Evolutionary conservation across 2,797 vertebrate species (phyloP), one percentile per base, ranked within the genome.

Genomic region (Sylvia borin): DNA sequence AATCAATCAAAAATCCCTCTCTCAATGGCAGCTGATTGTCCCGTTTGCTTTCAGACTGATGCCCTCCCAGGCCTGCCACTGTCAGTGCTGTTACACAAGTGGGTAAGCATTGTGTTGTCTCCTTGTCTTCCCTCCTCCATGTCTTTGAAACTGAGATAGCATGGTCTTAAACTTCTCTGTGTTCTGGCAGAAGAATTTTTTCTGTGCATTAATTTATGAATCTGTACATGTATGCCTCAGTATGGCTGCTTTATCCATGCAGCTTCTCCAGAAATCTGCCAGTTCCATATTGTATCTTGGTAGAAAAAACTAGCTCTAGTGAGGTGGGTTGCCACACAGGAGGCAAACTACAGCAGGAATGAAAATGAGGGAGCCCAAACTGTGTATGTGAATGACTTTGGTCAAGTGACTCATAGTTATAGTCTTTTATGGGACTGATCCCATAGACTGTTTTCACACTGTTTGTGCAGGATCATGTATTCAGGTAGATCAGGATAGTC

Each of bases 1-100:
- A 96, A 97, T 96, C 94, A 90, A 96, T 97, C 89, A 95, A 89
- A 93, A 96, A 75, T 47, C 65, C 75, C 65, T 90, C 78, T 90
- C 82, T 92, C 90, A 85, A 26, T 78, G 90, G 78, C 61, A 89
- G 80, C 78, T 85, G 95, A 92, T 96, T 26, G 13, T 75, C 81
- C 74, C 0, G 0, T 92, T 96, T 76, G 48, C 68, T 91, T 86
- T 93, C 85, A 85, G 77, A 40, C 66, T 51, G 77, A 93, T 87
- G 72, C 36, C 93, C 68, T 94, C 85, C 73, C 60, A 76, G 74
- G 62, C 90, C 67, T 92, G 81, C 88, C 55, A 20, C 29, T 20
- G 3, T 48, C 74, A 45, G 13, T 81, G 84, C 64, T 68, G 34
- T 73, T 90, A 81, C 53, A 79, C 84, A 81, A 85, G 68, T 38